Percentiles rank a stretch among this genome's conserved stretches.
These are phyloP conservation scores for Ascaphus truei DNA, from an alignment of 2,113 vertebrate genomes.

Conservation along the genomic window DNA sequence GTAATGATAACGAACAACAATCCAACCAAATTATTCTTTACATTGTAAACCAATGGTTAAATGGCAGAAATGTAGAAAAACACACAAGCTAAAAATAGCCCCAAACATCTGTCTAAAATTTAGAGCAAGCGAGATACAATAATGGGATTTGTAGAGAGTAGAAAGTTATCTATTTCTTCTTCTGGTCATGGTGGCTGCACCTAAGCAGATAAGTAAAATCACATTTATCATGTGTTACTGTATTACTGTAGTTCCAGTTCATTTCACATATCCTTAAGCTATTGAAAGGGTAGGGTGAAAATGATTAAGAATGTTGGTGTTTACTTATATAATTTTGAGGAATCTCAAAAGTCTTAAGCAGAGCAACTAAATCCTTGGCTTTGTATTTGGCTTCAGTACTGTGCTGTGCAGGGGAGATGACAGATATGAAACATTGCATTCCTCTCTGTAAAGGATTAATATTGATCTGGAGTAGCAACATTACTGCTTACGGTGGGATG, in stretches of 20 bases:
- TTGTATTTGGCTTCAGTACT: neutral
- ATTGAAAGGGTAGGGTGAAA: neutral
- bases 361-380: neutral
- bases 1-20: neutral
- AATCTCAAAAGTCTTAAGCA: neutral
- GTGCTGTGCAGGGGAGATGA: neutral
- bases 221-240: conserved; percentile 5
- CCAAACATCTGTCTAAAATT: neutral
- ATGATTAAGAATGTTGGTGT: neutral
- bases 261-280: neutral
- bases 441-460: neutral
- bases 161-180: neutral
- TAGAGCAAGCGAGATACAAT: neutral
- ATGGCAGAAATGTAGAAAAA: neutral
- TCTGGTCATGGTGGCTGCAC: neutral
- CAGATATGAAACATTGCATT: neutral
- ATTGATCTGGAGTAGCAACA: neutral
- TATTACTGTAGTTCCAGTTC: neutral
- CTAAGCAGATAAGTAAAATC: conserved; percentile 4
- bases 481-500: neutral
- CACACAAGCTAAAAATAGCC: neutral
- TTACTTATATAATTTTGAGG: neutral
- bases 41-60: neutral
- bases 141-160: neutral
- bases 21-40: neutral